Evolutionary conservation across 1,140 invertebrate species (phyloP).

Genomic region (Agrypnia vestita): DNA sequence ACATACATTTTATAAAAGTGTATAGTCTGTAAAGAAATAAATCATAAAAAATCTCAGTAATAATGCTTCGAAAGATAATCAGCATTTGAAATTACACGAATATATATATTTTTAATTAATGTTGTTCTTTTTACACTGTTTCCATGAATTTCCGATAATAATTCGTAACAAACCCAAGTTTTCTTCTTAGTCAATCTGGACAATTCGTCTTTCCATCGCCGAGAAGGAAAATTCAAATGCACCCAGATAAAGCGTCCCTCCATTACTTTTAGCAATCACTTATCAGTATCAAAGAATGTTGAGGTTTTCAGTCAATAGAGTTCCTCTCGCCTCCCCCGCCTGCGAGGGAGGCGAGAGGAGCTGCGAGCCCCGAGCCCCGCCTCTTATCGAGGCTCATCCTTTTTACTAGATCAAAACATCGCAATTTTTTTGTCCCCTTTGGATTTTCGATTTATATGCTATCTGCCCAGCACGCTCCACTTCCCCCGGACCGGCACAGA

Average conservation of each 20-base stretch:
- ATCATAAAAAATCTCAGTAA: too few species aligned
- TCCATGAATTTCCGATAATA: too few species aligned
- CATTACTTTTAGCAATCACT: conserved; percentile 57
- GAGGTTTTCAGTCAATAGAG: conserved; percentile 60
- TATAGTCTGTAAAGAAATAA: too few species aligned
- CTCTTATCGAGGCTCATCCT: conserved; percentile 39
- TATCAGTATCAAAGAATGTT: conserved; percentile 54
- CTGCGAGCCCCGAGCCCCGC: conserved; percentile 2
- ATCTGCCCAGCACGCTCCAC: conserved; percentile 46
- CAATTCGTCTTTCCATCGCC: background rate
- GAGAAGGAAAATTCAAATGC: conserved; percentile 49
- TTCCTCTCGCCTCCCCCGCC: conserved; percentile 32
- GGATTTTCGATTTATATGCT: conserved; percentile 62
- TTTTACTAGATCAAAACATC: conserved; percentile 54
- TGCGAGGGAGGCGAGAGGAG: too few species aligned
- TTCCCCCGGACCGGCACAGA: conserved; percentile 4
- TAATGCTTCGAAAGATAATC: too few species aligned
- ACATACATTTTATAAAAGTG: too few species aligned
- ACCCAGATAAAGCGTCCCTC: conserved; percentile 38
- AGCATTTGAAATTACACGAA: too few species aligned
- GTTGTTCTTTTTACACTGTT: too few species aligned
- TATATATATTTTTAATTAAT: too few species aligned
- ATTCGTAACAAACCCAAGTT: too few species aligned
- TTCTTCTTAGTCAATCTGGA: background rate
- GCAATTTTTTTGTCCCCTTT: conserved; percentile 51